Conservation (phyloP, 2,113 vertebrate genomes). For the Tenebrosternarchus preto region DNA sequence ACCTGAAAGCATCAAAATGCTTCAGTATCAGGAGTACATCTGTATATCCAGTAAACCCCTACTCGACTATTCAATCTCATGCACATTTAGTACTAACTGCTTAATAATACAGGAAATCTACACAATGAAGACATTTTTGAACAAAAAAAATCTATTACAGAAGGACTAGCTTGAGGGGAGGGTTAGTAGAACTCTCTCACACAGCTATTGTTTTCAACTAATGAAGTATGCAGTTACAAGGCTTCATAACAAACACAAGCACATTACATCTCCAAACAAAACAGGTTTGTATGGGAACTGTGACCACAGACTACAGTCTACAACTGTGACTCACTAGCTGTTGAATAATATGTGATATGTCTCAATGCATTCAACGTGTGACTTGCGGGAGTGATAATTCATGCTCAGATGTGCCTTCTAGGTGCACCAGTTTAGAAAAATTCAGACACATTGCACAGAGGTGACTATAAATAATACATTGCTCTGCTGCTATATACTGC, state of each 20-base stretch:
- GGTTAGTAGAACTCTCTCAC: not conserved
- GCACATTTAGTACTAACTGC: not conserved
- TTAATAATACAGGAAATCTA: not conserved
- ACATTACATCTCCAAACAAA: not conserved
- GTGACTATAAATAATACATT: conserved; percentile 6
- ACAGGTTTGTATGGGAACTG: not conserved
- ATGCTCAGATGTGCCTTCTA: not conserved
- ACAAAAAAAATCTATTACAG: not conserved
- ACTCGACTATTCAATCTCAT: not conserved
- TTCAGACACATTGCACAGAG: not conserved
- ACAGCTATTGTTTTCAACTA: not conserved
- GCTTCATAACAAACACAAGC: not conserved
- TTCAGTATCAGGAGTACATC: too few species aligned
- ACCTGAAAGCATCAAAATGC: too few species aligned
- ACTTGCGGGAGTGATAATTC: not conserved
- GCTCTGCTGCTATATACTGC: not conserved
- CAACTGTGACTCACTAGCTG: not conserved
- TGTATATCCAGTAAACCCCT: too few species aligned
- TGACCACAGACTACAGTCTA: not conserved
- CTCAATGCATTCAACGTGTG: not conserved
- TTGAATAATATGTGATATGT: not conserved
- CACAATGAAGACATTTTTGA: not conserved
- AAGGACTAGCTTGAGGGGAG: not conserved
- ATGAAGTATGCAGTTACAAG: conserved; percentile 4
- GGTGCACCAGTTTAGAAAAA: not conserved